A percentile compares a stretch with the other conserved stretches of the same genome.
Evolutionary conservation across 2,888 invertebrate genomes (phyloP).

Genomic region (Scaptomyza tumidula): DNA sequence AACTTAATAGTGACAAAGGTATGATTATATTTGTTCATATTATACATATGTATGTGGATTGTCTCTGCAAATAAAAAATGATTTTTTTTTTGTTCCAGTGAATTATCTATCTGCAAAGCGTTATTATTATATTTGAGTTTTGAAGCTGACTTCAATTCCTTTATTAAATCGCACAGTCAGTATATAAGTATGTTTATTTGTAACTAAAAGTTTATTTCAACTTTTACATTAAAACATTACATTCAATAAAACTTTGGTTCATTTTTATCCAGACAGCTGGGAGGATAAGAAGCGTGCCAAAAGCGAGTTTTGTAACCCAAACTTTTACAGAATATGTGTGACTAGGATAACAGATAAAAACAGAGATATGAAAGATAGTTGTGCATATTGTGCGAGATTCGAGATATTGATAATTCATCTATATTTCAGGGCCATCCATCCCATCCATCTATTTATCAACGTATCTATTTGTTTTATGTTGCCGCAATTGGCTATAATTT

Average conservation of each 20-base stretch:
- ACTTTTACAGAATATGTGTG: conserved; percentile 17
- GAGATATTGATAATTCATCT: background rate
- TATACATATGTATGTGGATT: background rate
- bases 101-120: background rate
- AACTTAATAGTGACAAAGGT: background rate
- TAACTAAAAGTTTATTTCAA: background rate
- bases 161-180: background rate
- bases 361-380: conserved; percentile 2
- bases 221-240: background rate
- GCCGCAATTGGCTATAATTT: conserved; percentile 67
- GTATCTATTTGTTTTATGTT: conserved; percentile 24
- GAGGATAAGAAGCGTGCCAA: background rate
- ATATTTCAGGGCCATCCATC: background rate
- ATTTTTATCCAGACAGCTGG: background rate
- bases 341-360: conserved; percentile 7
- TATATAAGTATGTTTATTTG: background rate
- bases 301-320: background rate
- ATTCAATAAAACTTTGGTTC: background rate
- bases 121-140: background rate
- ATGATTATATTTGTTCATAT: background rate
- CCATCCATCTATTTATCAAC: background rate
- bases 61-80: background rate
- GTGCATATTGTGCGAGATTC: background rate
- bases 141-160: background rate
- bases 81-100: no score